Base-by-base conservation (phyloP, 2,113 vertebrate genomes). In the Loxodonta africana region DNA sequence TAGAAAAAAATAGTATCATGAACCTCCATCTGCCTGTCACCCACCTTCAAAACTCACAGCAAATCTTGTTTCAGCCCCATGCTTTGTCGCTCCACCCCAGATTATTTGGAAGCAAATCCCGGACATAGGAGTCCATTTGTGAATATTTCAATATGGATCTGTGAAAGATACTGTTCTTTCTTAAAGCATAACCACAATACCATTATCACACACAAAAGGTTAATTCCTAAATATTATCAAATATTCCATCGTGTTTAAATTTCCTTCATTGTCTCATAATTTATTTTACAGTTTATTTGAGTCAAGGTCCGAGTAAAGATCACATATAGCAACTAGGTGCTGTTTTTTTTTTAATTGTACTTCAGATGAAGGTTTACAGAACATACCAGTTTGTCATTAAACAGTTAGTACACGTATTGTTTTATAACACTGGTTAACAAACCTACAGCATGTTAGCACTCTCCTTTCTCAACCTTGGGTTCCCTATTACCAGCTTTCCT, bases 61-160 rank as follows among this genome's bases (percentile, higher is more conserved):
- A n/a, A 84, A 5, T 69, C 83, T 74, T 76, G 2, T 88, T 74
- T 74, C 23, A 85, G 44, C 77, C 8, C 6, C 46, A 73, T 26
- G 10, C 18, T n/a, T 57, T 60, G 17, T 33, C 37, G 5, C 6
- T 30, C 23, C 20, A 26, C 41, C 57, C n/a, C 8, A 37, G 65
- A 67, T 74, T 88, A 67, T 53, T 87, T 77, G 80, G 78, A 80
- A 65, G 80, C 63, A 96, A 67, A 60, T 48, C 5, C 7, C 71
- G 85, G 71, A 37, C 2, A 26, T 51, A n/a, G 11, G 53, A 41
- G 28, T 80, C 88, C 8, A 44, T 73, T 28, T 87, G 37, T 83
- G 71, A 71, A 78, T 74, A 74, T 94, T 89, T 83, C 69, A 63
- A 5, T 90, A 20, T 77, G 26, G 88, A 63, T 67, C 37, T 91